Evolutionary conservation across 2,888 invertebrate genomes (phyloP), one percentile per base, ranked within the genome.

Genomic region (Trichogramma evanescens): DNA sequence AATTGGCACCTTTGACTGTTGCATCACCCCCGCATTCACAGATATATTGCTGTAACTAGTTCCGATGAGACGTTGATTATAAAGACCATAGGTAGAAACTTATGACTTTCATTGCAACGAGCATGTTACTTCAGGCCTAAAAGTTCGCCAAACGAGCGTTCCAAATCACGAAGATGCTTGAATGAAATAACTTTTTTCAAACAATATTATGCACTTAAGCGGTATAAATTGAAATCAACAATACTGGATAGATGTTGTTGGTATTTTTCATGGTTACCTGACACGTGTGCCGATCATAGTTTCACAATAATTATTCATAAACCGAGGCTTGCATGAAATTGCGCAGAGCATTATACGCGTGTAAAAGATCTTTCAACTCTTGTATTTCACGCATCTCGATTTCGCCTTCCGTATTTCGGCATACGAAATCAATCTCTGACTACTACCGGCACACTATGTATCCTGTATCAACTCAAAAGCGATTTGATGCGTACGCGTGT

Each of bases 381-480:
- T 51, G 54, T 57, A 48, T 45, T 50, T 61, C 57, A 51, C 41
- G 42, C 57, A 42, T 56, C 50, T 57, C 56, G 53, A 61, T 54
- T 61, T 54, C 61, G 54, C 42, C 50, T 57, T 57, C 57, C 45
- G 43, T 54, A 61, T 57, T 57, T 50, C 50, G 49, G 26, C 44
- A 42, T 42, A 8, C 51, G 39, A 61, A 61, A 58, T 54, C 54
- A 54, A 58, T 58, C 54, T 58, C 43, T n/a, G 8, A 3, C 26
- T 10, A 48, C 10, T 13, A 7, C 7, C 26, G 48, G 42, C 42
- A 51, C 50, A 57, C 50, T 41, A 40, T 61, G 26, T 48, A 58
- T 58, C 51, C 45, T 9, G n/a, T 51, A 58, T 51, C 51, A 51
- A 10, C 43, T 51, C 26, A 26, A 26, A 26, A 26, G 26, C 26